Evolutionary conservation across 92 coral and sea anemone genomes (phyloP).

Genomic region (Siderastrea radians): DNA sequence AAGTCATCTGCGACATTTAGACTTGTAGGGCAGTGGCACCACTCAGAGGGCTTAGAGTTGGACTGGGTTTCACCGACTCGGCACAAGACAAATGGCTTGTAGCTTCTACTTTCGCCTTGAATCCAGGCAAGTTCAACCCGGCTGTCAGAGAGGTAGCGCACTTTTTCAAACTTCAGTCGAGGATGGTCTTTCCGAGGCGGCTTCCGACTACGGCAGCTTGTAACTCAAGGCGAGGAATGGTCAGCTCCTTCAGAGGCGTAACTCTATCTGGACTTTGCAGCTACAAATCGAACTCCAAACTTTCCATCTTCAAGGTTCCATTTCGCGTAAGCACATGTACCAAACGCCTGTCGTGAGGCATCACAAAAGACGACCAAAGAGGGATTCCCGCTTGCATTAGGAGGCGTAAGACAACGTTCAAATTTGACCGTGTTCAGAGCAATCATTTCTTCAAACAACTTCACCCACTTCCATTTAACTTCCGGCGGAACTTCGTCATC

Average conservation of each 20-base stretch:
- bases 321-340: too few relatives aligned
- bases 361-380: constrained; percentile 41
- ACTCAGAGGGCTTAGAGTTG: neutral
- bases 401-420: constrained; percentile 55
- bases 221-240: constrained; percentile 64
- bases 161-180: constrained; percentile 23
- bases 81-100: neutral
- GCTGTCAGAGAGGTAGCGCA: constrained; percentile 52
- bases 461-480: constrained; percentile 19
- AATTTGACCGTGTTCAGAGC: constrained; percentile 41
- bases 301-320: too few relatives aligned
- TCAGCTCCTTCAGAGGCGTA: constrained; percentile 51
- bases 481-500: constrained; percentile 58
- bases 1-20: constrained; percentile 56
- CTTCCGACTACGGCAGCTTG: constrained; percentile 62
- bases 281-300: constrained; percentile 46
- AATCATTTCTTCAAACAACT: constrained; percentile 53
- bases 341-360: constrained; percentile 56
- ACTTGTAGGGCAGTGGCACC: constrained; percentile 31
- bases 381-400: constrained; percentile 27
- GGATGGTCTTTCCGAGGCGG: constrained; percentile 47
- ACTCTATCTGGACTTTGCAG: constrained; percentile 45
- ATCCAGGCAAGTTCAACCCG: constrained; percentile 44
- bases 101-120: constrained; percentile 8
- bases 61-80: neutral